phyloP scores from a whole-genome alignment of 1,140 invertebrate species.

The Drosophila baimaii region DNA sequence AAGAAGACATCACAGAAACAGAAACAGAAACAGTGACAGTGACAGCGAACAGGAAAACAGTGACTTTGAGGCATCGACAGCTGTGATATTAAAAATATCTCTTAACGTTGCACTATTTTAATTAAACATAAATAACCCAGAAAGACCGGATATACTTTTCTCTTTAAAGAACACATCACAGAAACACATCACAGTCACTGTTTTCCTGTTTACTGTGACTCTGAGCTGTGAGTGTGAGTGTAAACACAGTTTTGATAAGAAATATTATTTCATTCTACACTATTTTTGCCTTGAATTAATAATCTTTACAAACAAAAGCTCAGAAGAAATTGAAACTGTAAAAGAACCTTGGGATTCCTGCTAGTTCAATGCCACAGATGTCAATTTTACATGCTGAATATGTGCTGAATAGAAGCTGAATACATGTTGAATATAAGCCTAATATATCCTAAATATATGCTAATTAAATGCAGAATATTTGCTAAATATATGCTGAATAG shows the following conservation, averaged over 20 bases:
- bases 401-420: no score
- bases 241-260: neutral
- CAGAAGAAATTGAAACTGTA: neutral
- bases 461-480: neutral
- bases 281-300: neutral
- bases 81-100: neutral
- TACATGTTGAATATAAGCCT: no score
- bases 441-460: no score
- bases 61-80: conserved; percentile 8
- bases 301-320: no score
- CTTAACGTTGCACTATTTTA: neutral
- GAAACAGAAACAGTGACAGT: neutral
- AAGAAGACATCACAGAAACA: neutral
- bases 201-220: no score
- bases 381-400: neutral
- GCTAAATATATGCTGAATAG: no score
- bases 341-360: neutral
- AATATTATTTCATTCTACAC: neutral
- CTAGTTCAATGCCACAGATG: neutral
- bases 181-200: no score
- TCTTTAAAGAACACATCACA: no score
- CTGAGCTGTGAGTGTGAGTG: neutral
- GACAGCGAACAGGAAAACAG: conserved; percentile 9
- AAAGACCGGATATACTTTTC: neutral
- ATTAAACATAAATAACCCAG: neutral